phyloP scores from a whole-genome alignment of 2,888 invertebrate genomes.

The Dicyrtomina minuta region DNA sequence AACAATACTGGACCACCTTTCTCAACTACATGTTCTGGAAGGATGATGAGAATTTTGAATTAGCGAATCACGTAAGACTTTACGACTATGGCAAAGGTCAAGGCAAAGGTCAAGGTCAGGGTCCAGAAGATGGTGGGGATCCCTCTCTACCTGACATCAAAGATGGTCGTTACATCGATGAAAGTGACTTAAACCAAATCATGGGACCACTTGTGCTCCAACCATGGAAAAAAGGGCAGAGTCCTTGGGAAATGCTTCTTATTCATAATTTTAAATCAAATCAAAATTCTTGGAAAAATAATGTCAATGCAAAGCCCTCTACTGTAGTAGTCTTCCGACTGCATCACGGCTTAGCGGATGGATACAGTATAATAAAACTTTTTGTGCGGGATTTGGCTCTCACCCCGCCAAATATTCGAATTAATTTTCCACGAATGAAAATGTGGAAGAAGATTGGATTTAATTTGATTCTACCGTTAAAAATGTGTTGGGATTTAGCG shows the following conservation, averaged over 20 bases:
- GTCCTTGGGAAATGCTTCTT: not conserved
- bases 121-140: too few relatives aligned
- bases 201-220: not conserved
- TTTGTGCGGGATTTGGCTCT: not conserved
- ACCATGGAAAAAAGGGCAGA: not conserved
- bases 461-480: not conserved
- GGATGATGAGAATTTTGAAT: slow-evolving; percentile 26
- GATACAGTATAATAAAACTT: not conserved
- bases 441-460: not conserved
- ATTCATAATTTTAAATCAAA: not conserved
- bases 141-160: not conserved
- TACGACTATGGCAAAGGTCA: too few relatives aligned
- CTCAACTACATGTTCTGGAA: slow-evolving; percentile 34
- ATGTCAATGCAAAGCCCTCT: too few relatives aligned
- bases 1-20: slow-evolving; percentile 28
- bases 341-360: slow-evolving; percentile 11
- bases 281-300: not conserved
- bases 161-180: too few relatives aligned
- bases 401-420: not conserved
- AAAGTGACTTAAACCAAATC: not conserved
- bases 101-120: too few relatives aligned
- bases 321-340: not conserved
- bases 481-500: not conserved
- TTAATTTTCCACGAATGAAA: not conserved
- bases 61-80: slow-evolving; percentile 25